Conservation (phyloP, 2,888 invertebrate genomes). For the Hydraecia micacea region DNA sequence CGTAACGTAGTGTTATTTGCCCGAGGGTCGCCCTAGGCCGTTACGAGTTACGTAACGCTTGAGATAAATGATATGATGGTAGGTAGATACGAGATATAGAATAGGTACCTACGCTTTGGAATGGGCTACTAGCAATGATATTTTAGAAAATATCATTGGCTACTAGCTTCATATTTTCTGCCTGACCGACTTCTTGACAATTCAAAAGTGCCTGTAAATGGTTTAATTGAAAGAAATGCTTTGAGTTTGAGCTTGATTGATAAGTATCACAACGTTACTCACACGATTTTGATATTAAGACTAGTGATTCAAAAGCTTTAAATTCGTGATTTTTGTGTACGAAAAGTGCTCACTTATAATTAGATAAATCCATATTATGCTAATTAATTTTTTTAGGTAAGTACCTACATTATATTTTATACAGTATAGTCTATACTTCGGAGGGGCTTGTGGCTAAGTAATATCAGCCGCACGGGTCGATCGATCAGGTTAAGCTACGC, state of each 20-base stretch:
- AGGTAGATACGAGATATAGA: slow-evolving; percentile 1
- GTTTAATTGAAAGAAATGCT: too few relatives aligned
- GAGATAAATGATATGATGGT: slow-evolving; percentile 40
- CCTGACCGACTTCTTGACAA: too few relatives aligned
- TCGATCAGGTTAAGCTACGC: too few relatives aligned
- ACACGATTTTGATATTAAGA: slow-evolving; percentile 20
- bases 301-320: neutral
- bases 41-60: slow-evolving; percentile 36
- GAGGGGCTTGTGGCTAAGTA: too few relatives aligned
- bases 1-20: slow-evolving; percentile 38
- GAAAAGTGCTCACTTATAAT: neutral
- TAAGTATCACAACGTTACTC: neutral
- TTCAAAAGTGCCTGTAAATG: too few relatives aligned
- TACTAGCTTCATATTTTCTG: too few relatives aligned
- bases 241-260: too few relatives aligned
- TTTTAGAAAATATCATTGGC: too few relatives aligned
- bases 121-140: too few relatives aligned
- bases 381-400: neutral
- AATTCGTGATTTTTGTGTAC: neutral
- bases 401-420: neutral
- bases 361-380: neutral
- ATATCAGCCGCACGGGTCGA: too few relatives aligned
- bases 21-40: slow-evolving; percentile 21
- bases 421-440: neutral
- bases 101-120: too few relatives aligned